phyloP scores from a whole-genome alignment of 2,113 vertebrate species.

The Pogona vitticeps region DNA sequence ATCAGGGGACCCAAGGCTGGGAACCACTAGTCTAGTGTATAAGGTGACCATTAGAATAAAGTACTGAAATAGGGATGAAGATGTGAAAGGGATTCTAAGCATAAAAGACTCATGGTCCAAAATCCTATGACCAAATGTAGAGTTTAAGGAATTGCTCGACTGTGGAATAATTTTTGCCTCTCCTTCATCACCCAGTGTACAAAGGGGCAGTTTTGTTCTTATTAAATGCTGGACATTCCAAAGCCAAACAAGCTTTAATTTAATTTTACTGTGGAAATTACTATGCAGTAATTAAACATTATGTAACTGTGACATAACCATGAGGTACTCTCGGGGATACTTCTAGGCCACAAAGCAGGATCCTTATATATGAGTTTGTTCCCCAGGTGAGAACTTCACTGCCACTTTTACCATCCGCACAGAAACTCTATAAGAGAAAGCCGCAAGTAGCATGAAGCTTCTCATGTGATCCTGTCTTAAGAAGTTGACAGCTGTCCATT shows the following conservation, averaged over 20 bases:
- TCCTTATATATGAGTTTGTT: background rate
- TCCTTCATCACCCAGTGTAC: background rate
- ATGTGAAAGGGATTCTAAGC: background rate
- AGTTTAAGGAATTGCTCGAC: background rate
- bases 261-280: background rate
- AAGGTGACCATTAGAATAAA: too few relatives aligned
- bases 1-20: too few relatives aligned
- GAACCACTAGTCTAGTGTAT: too few relatives aligned
- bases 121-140: background rate
- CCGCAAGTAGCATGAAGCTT: constrained; percentile 22
- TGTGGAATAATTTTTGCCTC: background rate
- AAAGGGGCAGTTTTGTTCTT: background rate
- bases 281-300: background rate
- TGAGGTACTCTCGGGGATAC: background rate
- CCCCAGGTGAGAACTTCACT: background rate
- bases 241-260: background rate
- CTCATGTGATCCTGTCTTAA: constrained; percentile 36
- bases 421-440: background rate
- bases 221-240: background rate
- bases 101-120: background rate
- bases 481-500: constrained; percentile 68
- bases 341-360: background rate
- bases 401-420: background rate
- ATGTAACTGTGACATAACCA: background rate
- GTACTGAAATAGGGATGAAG: too few relatives aligned